Conservation (phyloP, 2,113 vertebrate species). For the Tachysurus fulvidraco region DNA sequence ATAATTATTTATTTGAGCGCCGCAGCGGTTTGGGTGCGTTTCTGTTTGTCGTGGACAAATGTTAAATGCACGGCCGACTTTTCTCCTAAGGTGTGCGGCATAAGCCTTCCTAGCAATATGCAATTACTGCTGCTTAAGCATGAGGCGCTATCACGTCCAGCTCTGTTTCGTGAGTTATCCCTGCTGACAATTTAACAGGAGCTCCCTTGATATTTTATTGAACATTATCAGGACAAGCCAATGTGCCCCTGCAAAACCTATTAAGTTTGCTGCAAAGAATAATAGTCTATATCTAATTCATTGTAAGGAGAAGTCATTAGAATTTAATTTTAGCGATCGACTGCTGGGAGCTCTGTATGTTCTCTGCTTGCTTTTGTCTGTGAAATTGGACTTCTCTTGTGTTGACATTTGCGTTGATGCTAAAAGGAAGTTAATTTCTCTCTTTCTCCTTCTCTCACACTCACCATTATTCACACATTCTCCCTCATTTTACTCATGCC, state of each 20-base stretch:
- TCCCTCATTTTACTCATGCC: conserved; percentile 15
- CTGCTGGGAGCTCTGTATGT: conserved; percentile 41
- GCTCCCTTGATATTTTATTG: conserved; percentile 52
- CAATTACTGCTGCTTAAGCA: conserved; percentile 44
- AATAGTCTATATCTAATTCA: conserved; percentile 55
- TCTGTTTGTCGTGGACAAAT: conserved; percentile 50
- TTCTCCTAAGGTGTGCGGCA: conserved; percentile 20
- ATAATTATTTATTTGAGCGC: conserved; percentile 73
- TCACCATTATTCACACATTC: neutral
- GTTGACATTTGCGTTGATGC: conserved; percentile 58
- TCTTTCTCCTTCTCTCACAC: neutral
- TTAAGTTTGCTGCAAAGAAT: conserved; percentile 46
- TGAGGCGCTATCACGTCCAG: conserved; percentile 33
- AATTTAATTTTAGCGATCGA: conserved; percentile 49
- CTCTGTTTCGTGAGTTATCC: conserved; percentile 28
- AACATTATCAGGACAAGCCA: conserved; percentile 49
- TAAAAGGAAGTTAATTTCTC: conserved; percentile 48
- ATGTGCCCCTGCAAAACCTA: conserved; percentile 42
- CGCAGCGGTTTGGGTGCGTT: conserved; percentile 51
- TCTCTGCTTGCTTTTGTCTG: conserved; percentile 50
- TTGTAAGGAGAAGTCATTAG: conserved; percentile 50
- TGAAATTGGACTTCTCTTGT: conserved; percentile 51
- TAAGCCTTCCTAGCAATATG: conserved; percentile 24
- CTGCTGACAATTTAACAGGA: conserved; percentile 50
- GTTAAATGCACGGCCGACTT: neutral